A percentile compares a stretch with the other conserved stretches of the same genome.
Evolutionary conservation across 2,888 invertebrate genomes (phyloP).

Genomic region (Acanthosepion lycidas): DNA sequence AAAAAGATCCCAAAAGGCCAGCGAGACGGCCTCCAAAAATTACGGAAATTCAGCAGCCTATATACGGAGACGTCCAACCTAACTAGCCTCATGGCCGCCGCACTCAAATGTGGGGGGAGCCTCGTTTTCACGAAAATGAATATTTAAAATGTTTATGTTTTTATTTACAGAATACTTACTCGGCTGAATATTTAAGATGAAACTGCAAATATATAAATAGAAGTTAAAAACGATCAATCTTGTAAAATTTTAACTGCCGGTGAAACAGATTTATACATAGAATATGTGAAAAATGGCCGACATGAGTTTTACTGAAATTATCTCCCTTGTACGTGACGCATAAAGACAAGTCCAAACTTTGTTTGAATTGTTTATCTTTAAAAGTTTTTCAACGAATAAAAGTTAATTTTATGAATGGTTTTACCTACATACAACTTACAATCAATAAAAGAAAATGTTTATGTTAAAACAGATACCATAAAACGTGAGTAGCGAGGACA

Average conservation of each 20-base stretch:
- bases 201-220: not conserved
- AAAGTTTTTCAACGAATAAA: conserved; percentile 21
- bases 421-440: not conserved
- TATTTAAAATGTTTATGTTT: not conserved
- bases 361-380: conserved; percentile 33
- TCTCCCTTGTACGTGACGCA: not conserved
- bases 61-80: conserved; percentile 2
- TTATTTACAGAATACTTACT: not conserved
- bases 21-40: conserved; percentile 33
- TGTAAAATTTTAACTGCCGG: not conserved
- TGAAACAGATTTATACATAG: conserved; percentile 33
- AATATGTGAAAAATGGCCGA: not conserved
- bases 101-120: not conserved
- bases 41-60: conserved; percentile 33
- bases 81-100: conserved; percentile 10
- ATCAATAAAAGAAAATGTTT: not conserved
- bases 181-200: not conserved
- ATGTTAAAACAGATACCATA: not conserved
- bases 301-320: not conserved
- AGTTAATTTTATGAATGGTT: not conserved
- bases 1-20: not conserved
- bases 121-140: not conserved
- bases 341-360: not conserved
- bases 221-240: not conserved
- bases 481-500: not conserved